phyloP scores from a whole-genome alignment of 2,797 vertebrate species.

The Nothura maculosa region DNA sequence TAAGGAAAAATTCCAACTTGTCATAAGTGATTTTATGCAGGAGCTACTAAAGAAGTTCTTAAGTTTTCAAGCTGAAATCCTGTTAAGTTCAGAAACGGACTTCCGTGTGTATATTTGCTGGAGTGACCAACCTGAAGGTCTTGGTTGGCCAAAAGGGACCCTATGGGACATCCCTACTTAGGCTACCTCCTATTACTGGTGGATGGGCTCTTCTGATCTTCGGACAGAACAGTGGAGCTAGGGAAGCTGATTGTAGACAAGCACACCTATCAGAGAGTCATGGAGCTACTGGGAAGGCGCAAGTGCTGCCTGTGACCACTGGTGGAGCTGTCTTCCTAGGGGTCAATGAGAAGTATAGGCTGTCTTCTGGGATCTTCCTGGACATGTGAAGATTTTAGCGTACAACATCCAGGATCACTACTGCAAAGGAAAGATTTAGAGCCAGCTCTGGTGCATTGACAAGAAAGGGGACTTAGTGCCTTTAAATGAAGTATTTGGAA shows the following conservation, averaged over 20 bases:
- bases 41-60: neutral
- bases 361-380: neutral
- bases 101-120: neutral
- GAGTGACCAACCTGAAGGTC: neutral
- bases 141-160: too few relatives aligned
- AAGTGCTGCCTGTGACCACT: neutral
- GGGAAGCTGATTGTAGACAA: neutral
- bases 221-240: too few relatives aligned
- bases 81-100: neutral
- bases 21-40: rapidly evolving
- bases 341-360: neutral
- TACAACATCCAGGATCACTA: neutral
- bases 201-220: neutral
- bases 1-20: neutral
- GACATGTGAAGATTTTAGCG: neutral
- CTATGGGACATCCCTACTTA: neutral
- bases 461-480: neutral
- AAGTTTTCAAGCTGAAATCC: neutral
- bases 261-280: too few relatives aligned
- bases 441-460: neutral
- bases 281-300: neutral
- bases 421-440: too few relatives aligned
- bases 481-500: neutral
- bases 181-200: neutral
- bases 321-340: neutral